Evolutionary conservation across 1,140 invertebrate species (phyloP), one percentile per base, ranked within the genome.

Genomic region (Magallana angulata): DNA sequence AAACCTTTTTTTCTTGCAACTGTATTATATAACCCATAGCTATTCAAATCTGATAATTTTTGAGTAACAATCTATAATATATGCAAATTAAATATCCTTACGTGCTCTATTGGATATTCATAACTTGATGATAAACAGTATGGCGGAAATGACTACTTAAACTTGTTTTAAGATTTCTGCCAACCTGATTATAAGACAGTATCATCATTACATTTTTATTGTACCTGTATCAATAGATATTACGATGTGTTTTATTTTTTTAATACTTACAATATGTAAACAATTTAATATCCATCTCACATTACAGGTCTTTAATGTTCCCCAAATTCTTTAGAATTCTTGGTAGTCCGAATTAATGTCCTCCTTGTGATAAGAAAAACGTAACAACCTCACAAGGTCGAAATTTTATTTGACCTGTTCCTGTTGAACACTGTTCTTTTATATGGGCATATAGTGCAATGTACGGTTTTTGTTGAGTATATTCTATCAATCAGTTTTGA

Each of bases 241-340:
- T 48, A 48, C 36, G 36, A 48, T 48, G 36, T 48, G 36, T 48
- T 48, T 48, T 48, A 48, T 48, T 4, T 48, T 11, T 30, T 11
- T 48, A 30, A 76, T 76, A 76, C 68, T 76, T 11, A 76, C 68
- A 76, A 76, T 76, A 76, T 12, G 36, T 76, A 36, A 76, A 9
- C 36, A 76, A 76, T 36, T 76, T 76, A 12, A 36, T 76, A 30
- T 76, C 68, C 68, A 76, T 76, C 36, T 30, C 9, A 76, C 11
- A 30, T 12, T 48, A 18, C 24, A 30, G 36, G 7, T 76, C 18
- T 36, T 12, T 8, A 36, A 5, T 8, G 24, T 76, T 76, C 68
- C 68, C 36, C 36, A 11, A 30, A 30, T 62, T 62, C 14, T 62
- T 62, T 62, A 12, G 12, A 62, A n/a, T 16, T 62, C 9, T 30